phyloP scores from a whole-genome alignment of 2,113 vertebrate species.

The Aspidoscelis tigris region DNA sequence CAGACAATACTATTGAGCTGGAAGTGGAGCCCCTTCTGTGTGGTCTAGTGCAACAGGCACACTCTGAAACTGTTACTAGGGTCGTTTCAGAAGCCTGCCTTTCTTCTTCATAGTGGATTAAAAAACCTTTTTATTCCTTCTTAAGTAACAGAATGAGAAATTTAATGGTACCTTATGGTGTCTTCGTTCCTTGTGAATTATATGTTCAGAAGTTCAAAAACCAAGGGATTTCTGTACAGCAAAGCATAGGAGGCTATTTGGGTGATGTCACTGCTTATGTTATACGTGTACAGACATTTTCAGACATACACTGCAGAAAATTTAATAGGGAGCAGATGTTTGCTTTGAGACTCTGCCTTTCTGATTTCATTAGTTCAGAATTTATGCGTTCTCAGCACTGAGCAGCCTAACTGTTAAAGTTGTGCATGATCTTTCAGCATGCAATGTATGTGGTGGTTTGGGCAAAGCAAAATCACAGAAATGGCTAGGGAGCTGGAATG shows the following conservation, averaged over 20 bases:
- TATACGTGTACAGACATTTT: neutral
- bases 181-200: neutral
- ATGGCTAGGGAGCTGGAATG: neutral
- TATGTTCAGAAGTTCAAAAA: neutral
- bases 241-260: neutral
- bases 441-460: neutral
- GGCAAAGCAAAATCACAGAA: neutral
- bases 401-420: neutral
- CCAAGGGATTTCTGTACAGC: neutral
- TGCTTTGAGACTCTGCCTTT: neutral
- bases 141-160: no score
- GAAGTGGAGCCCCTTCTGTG: neutral
- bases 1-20: neutral
- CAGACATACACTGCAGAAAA: constrained; percentile 6
- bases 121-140: no score
- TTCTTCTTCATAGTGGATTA: no score
- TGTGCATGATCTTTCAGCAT: neutral
- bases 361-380: constrained; percentile 7
- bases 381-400: neutral
- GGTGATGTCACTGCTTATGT: neutral
- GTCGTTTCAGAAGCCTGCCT: neutral
- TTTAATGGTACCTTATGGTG: no score
- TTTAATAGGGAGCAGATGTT: constrained; percentile 22
- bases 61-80: neutral
- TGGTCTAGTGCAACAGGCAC: neutral